Percentiles rank a stretch among this genome's conserved stretches.
phyloP scores from a whole-genome alignment of 2,797 vertebrate genomes.

The Acipenser ruthenus region DNA sequence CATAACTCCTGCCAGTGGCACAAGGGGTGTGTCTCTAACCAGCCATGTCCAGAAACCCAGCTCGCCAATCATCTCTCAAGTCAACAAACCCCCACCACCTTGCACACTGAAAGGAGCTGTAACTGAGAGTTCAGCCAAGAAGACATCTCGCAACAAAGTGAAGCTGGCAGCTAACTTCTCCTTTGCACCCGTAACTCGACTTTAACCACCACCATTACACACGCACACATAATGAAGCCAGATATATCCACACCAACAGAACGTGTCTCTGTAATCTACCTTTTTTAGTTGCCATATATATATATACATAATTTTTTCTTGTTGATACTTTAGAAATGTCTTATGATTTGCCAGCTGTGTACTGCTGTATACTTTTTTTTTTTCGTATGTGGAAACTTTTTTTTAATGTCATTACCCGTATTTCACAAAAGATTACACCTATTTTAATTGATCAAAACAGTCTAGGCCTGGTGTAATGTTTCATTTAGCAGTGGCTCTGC shows the following conservation, averaged over 20 bases:
- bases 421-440: no score
- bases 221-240: conserved; percentile 2
- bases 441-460: no score
- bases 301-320: not conserved
- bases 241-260: conserved; percentile 5
- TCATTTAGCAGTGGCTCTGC: not conserved
- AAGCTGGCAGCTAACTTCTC: conserved; percentile 93
- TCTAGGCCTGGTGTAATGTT: no score
- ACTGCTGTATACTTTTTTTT: conserved; percentile 3
- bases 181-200: conserved; percentile 64
- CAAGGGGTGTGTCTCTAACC: conserved; percentile 2
- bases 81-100: conserved; percentile 10
- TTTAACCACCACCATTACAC: not conserved
- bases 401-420: no score
- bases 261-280: conserved; percentile 38
- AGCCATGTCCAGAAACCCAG: conserved; percentile 23
- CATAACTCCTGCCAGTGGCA: conserved; percentile 9
- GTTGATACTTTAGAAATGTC: conserved; percentile 1
- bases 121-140: conserved; percentile 75
- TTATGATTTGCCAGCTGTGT: conserved; percentile 6
- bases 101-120: conserved; percentile 19
- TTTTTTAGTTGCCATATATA: conserved; percentile 3
- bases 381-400: not conserved
- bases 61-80: no score
- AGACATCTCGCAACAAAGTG: conserved; percentile 73